Conservation (phyloP, 2,888 invertebrate genomes). For the Sussaba pulchella region DNA sequence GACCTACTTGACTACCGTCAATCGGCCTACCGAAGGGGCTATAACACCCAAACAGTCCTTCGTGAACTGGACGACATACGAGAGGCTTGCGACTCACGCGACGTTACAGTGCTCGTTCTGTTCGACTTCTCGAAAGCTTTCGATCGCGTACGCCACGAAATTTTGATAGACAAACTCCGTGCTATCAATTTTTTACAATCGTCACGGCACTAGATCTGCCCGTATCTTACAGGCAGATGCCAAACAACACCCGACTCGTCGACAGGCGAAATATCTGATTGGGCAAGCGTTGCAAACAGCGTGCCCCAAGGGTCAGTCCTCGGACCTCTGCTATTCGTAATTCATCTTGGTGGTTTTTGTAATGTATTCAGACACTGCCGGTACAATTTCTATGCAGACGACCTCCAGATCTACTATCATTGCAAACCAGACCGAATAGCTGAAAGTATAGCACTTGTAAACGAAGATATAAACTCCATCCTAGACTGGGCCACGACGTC, state of each 20-base stretch:
- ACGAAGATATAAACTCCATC: conserved; percentile 24
- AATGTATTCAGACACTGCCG: neutral
- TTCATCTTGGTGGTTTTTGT: conserved; percentile 36
- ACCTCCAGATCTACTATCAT: conserved; percentile 42
- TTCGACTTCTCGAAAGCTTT: conserved; percentile 76
- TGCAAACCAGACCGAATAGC: neutral
- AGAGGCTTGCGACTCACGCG: conserved; percentile 65
- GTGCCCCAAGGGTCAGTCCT: conserved; percentile 54
- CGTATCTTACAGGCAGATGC: conserved; percentile 29
- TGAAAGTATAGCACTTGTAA: neutral
- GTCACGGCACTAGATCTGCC: conserved; percentile 78
- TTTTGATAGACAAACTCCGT: conserved; percentile 64
- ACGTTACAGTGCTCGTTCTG: conserved; percentile 66
- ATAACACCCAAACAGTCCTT: conserved; percentile 72
- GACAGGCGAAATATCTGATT: neutral
- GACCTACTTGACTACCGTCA: conserved; percentile 70
- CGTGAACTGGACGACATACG: conserved; percentile 72
- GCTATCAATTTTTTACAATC: conserved; percentile 80
- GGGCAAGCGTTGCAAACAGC: conserved; percentile 2
- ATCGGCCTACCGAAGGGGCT: conserved; percentile 71
- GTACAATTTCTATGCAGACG: conserved; percentile 52
- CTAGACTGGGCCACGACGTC: conserved; percentile 18
- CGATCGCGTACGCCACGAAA: conserved; percentile 69
- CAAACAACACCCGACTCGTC: conserved; percentile 10
- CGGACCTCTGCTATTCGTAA: conserved; percentile 42